Conservation (phyloP, 2,797 vertebrate species). For the Australoheros facetus region DNA sequence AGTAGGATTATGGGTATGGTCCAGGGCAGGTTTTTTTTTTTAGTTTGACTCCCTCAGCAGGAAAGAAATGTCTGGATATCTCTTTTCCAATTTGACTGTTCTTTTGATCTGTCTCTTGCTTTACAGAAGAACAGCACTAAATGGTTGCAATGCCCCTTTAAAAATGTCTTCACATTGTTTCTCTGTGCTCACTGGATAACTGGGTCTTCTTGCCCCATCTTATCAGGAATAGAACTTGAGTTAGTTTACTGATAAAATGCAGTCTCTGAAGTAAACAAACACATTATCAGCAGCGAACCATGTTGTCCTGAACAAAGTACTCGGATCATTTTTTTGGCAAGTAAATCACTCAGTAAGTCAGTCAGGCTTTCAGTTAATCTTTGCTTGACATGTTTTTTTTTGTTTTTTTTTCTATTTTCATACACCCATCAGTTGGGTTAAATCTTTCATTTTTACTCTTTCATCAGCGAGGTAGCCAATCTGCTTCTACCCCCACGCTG, state of each 20-base stretch:
- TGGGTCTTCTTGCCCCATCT: not conserved
- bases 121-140: not conserved
- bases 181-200: not conserved
- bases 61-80: not conserved
- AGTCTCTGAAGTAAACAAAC: constrained; percentile 30
- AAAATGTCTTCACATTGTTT: not conserved
- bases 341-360: constrained; percentile 8
- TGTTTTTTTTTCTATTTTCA: constrained; percentile 42
- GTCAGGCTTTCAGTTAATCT: constrained; percentile 36
- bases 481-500: constrained; percentile 50
- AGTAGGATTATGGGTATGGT: not conserved
- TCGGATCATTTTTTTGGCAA: not conserved
- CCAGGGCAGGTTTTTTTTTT: not conserved
- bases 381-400: constrained; percentile 22
- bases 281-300: not conserved
- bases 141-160: not conserved
- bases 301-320: not conserved
- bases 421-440: constrained; percentile 68
- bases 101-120: not conserved
- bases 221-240: constrained; percentile 1
- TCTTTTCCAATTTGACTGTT: not conserved
- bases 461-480: constrained; percentile 66
- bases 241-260: constrained; percentile 15
- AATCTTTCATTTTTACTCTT: constrained; percentile 75
- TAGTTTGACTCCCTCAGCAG: not conserved